Base-by-base conservation (phyloP, 2,888 invertebrate genomes). In the Epinotia ramella region DNA sequence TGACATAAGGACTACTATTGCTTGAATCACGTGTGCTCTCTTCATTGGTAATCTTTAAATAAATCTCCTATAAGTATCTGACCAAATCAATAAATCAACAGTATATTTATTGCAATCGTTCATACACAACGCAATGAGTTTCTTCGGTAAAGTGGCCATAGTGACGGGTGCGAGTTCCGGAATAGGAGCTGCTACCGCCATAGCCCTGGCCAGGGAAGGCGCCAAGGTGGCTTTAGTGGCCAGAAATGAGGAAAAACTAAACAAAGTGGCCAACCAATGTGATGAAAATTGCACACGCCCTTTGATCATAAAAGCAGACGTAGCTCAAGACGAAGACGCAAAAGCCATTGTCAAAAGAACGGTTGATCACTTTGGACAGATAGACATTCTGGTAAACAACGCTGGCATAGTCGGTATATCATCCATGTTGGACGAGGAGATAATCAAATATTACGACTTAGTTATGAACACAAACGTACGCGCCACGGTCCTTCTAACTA, bases 401-500 rank as follows among this genome's bases (percentile, higher is more conserved):
- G 77, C 77, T n/a, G 77, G 71, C 7, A 67, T 76, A 28, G 56
- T 62, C 9, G 20, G 73, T 12, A 68, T 28, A 9, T 44, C 18
- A n/a, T 68, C 68, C 3, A 68, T 68, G 40, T 53, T 68, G 3
- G 68, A 73, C 12, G 73, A 73, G 18, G 56, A 57, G 2, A 28
- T 73, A 28, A 63, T 77, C 24, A 44, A 70, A 18, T 73, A 59
- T 59, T 78, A 57, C 28, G 79, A 79, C n/a, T 40, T 73, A 13
- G 72, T 79, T 16, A 64, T 79, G 67, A 74, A 57, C 20, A 79
- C 79, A 0, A 79, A 79, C 64, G 53, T 79, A 18, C 73, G 76
- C 11, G 69, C 73, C n/a, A 53, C 70, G 4, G 73, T 76, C 3
- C 71, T 71, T 7, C 20, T 79, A 12, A 79, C 78, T 12, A 67